These are phyloP conservation scores for Hyperoplus immaculatus DNA, from an alignment of 2,797 vertebrate genomes.

Conservation along the genomic window DNA sequence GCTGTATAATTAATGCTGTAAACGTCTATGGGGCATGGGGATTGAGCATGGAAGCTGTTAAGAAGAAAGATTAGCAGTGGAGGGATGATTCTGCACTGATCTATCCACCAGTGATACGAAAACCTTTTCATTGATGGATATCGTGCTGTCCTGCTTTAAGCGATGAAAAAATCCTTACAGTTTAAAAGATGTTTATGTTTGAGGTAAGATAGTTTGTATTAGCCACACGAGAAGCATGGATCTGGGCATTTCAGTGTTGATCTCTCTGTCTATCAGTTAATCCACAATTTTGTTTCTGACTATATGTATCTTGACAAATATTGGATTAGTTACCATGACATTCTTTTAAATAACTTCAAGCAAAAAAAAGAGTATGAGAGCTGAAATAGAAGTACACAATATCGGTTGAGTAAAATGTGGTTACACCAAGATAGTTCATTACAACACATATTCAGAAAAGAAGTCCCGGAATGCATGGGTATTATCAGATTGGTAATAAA, in stretches of 20 bases:
- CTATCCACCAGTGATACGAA: neutral
- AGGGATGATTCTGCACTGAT: neutral
- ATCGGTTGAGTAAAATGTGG: constrained; percentile 37
- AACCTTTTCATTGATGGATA: neutral
- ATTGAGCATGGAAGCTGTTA: neutral
- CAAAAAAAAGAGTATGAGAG: constrained; percentile 51
- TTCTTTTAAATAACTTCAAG: constrained; percentile 28
- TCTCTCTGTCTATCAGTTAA: neutral
- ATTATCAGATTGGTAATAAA: constrained; percentile 36
- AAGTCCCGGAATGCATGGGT: constrained; percentile 27
- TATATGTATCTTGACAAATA: neutral
- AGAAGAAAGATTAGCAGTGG: neutral
- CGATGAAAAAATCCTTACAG: neutral
- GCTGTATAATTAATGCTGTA: neutral
- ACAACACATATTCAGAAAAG: constrained; percentile 47
- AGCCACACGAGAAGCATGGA: neutral
- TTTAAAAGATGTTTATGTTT: neutral
- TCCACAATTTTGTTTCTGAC: neutral
- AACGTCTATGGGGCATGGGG: neutral
- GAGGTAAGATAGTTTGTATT: neutral
- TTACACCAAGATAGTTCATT: constrained; percentile 52
- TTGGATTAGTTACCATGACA: neutral
- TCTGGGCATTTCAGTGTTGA: neutral
- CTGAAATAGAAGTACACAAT: constrained; percentile 44
- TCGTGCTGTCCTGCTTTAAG: neutral